A percentile compares a stretch with the other conserved stretches of the same genome.
Conservation (phyloP, 2,888 invertebrate genomes). For the Rotaria socialis region DNA sequence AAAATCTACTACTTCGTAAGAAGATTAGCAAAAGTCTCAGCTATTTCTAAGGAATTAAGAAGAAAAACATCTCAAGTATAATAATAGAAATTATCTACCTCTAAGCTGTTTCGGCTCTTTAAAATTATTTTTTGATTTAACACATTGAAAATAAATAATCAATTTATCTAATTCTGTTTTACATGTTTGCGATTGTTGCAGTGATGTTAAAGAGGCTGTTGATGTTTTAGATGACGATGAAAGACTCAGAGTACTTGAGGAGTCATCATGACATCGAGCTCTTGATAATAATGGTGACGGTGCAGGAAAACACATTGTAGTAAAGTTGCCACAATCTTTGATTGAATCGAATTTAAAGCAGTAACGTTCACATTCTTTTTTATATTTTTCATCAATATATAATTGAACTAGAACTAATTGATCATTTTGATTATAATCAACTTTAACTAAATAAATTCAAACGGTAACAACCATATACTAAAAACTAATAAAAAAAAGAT, state of each 20-base stretch:
- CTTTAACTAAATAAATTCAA: not conserved
- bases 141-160: not conserved
- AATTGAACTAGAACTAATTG: not conserved
- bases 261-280: not conserved
- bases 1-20: no score
- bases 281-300: not conserved
- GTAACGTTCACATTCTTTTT: not conserved
- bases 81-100: not conserved
- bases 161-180: not conserved
- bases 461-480: not conserved
- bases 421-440: not conserved
- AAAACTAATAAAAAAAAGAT: not conserved
- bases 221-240: no score
- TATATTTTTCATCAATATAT: not conserved
- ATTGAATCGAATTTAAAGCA: not conserved
- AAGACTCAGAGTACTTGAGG: no score
- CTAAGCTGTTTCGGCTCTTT: not conserved
- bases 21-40: no score
- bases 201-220: not conserved
- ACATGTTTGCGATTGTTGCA: not conserved
- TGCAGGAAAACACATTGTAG: not conserved
- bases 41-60: no score
- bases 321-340: not conserved
- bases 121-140: not conserved
- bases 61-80: no score